Conservation (phyloP, 1,140 invertebrate species). For the Nasonia giraulti region DNA sequence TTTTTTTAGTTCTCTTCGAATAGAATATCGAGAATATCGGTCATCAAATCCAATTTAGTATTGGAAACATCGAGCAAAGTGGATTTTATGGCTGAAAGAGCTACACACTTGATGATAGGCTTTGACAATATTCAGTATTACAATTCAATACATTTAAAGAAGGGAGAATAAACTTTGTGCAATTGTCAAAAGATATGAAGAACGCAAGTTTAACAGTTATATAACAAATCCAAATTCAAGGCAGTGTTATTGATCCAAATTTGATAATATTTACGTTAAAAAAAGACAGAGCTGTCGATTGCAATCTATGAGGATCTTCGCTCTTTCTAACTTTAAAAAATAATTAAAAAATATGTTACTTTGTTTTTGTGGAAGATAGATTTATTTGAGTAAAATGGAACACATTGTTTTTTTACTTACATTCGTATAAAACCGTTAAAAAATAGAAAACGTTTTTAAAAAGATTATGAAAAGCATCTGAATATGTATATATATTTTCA, state of each 20-base stretch:
- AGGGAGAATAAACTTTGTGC: not conserved
- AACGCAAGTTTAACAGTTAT: not conserved
- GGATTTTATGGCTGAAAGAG: not conserved
- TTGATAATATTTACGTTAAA: conserved; percentile 2
- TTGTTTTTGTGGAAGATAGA: conserved; percentile 21
- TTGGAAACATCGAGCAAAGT: not conserved
- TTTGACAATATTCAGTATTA: not conserved
- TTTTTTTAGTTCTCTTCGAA: conserved; percentile 1
- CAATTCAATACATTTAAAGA: not conserved
- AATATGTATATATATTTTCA: conserved; percentile 32
- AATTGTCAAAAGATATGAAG: not conserved
- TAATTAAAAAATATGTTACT: conserved; percentile 39
- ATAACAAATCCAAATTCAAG: conserved; percentile 4
- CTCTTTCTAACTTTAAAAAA: conserved; percentile 11
- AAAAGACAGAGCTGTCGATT: not conserved
- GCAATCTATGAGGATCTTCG: not conserved
- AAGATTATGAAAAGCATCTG: conserved; percentile 13
- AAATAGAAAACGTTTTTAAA: conserved; percentile 38
- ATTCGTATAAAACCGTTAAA: conserved; percentile 45
- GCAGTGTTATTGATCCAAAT: not conserved
- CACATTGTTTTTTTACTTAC: conserved; percentile 10
- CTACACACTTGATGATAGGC: not conserved
- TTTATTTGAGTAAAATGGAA: conserved; percentile 36
- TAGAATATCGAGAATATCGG: not conserved
- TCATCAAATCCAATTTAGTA: not conserved